Base-by-base conservation (phyloP, 2,888 invertebrate genomes). In the Meiosimyza platycephala region DNA sequence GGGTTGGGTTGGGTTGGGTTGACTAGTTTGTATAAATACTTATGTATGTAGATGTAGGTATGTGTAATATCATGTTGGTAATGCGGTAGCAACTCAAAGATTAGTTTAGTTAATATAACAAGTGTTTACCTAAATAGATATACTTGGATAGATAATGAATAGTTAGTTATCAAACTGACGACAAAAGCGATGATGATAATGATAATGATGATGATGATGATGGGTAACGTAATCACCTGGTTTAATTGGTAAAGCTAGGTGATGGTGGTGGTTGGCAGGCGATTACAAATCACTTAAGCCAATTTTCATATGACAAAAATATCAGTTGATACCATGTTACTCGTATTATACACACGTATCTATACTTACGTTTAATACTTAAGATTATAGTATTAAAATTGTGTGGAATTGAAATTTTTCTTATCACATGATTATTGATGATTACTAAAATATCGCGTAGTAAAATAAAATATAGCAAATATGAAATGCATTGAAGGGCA, bases 281-380 rank as follows among this genome's bases (percentile, higher is more conserved):
- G 64, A 13, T 28, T 64, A 50, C 81, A 81, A 82, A 82, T 82
- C 81, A 82, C 82, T 82, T 82, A 82, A 82, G 83, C 83, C 79
- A 80, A 73, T 71, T 40, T 62, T 72, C 64, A 55, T 33, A n/a
- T 16, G 54, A 60, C 67, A 52, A n/a, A 33, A 22, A 52, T 67
- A 13, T 47, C 66, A 54, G 52, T n/a, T 12, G 55, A 55, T 13
- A 55, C 55, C 48, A 67, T 22, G 15, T 28, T 13, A 16, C 18
- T 18, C 15, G 16, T 54, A 11, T 66, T 28, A 28, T 28, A 4
- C 28, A 28, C 28, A 28, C 28, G 28, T 28, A n/a, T 15, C 3
- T 33, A 33, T 67, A 55, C 18, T 67, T 55, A 40, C 40, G 12
- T 33, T 47, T 63, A 18, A 57, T 28, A 40, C 51, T 64, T 40